Percentiles rank a stretch among this genome's conserved stretches.
These are phyloP conservation scores for Hippocampus abdominalis DNA, from an alignment of 2,113 vertebrate genomes.

Conservation along the genomic window DNA sequence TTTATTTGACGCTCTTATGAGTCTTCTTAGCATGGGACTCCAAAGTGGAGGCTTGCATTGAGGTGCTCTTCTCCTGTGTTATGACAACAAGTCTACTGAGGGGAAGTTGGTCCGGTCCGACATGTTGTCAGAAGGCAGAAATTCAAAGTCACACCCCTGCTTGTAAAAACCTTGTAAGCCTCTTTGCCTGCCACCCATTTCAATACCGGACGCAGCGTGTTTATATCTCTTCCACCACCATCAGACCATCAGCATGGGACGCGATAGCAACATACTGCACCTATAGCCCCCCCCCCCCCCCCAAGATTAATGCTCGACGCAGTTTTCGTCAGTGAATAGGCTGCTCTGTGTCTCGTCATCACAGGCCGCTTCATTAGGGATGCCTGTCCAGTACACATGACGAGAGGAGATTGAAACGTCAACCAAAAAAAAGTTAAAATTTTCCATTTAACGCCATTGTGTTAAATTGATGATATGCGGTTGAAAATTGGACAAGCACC, in stretches of 20 bases:
- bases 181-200: slow-evolving; percentile 24
- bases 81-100: slow-evolving; percentile 14
- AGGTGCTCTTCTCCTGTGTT: slow-evolving; percentile 31
- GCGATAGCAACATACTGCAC: not conserved
- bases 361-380: too few species aligned
- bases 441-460: too few species aligned
- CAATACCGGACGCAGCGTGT: slow-evolving; percentile 33
- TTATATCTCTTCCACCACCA: not conserved
- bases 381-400: too few species aligned
- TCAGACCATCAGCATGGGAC: not conserved
- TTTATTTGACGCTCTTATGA: slow-evolving; percentile 39
- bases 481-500: too few species aligned
- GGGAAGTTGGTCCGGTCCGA: slow-evolving; percentile 25
- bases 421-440: too few species aligned
- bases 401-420: too few species aligned
- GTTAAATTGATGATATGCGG: too few species aligned
- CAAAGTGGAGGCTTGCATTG: slow-evolving; percentile 25
- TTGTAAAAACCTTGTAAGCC: slow-evolving; percentile 40
- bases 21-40: slow-evolving; percentile 39
- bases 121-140: slow-evolving; percentile 38
- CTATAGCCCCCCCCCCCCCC: not conserved
- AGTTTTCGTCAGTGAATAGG: not conserved
- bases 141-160: slow-evolving; percentile 32
- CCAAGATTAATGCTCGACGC: not conserved
- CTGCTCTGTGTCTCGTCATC: too few species aligned